Conservation (phyloP, 2,113 vertebrate species). For the Onychorhynchus coronatus region DNA sequence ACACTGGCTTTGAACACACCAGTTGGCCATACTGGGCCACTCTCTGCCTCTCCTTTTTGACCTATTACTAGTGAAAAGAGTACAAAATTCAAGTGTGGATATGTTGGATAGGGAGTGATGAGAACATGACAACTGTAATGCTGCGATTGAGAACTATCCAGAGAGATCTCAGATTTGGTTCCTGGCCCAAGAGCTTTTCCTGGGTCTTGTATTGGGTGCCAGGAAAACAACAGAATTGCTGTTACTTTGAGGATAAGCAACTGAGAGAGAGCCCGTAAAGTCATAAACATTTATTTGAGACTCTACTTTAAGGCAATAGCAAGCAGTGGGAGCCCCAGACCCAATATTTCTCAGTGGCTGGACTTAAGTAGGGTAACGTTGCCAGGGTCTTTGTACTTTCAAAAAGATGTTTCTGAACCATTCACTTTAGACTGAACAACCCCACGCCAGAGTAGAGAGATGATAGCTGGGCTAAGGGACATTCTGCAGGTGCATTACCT, state of each 20-base stretch:
- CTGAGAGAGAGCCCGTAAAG: not conserved
- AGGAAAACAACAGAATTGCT: not conserved
- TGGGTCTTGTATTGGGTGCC: not conserved
- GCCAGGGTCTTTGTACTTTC: not conserved
- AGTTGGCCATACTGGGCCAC: not conserved
- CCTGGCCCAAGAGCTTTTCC: not conserved
- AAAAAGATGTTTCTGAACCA: not conserved
- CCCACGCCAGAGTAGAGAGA: not conserved
- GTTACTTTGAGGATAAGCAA: not conserved
- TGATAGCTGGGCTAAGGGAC: not conserved
- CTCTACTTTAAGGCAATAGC: not conserved
- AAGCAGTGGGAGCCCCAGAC: not conserved
- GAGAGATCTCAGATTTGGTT: not conserved
- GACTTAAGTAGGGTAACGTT: not conserved
- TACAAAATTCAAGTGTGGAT: not conserved
- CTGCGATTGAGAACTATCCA: not conserved
- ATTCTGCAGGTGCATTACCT: not conserved
- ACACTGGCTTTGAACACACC: accelerated
- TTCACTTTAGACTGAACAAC: not conserved
- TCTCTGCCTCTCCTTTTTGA: not conserved
- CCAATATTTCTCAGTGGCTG: not conserved
- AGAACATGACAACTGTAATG: not conserved
- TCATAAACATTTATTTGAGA: not conserved
- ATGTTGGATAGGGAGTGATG: not conserved
- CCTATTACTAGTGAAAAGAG: not conserved